A percentile compares a stretch with the other conserved stretches of the same genome.
Evolutionary conservation across 1,140 invertebrate genomes (phyloP).

Genomic region (Lasaia peninsularis): DNA sequence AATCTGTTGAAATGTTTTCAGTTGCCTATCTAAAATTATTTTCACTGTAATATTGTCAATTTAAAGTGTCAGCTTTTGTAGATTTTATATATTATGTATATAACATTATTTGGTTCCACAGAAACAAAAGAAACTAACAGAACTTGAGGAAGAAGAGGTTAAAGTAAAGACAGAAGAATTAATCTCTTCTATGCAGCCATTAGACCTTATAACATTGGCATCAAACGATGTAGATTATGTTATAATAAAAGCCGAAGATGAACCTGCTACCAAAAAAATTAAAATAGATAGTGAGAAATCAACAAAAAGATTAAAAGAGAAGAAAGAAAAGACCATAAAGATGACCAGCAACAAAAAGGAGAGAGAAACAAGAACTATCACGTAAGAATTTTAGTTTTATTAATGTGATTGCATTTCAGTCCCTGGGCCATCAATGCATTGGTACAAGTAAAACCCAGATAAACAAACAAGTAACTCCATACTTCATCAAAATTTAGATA

Average conservation of each 20-base stretch:
- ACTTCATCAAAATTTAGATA: too few relatives aligned
- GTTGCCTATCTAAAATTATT: too few relatives aligned
- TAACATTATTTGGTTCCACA: not conserved
- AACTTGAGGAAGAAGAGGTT: conserved; percentile 24
- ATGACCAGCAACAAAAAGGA: not conserved
- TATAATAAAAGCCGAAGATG: conserved; percentile 35
- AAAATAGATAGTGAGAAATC: conserved; percentile 25
- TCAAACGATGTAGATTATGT: conserved; percentile 55
- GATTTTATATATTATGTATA: too few relatives aligned
- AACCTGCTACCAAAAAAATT: conserved; percentile 8
- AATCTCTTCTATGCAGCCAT: conserved; percentile 36
- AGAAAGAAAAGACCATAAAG: not conserved
- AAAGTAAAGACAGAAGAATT: conserved; percentile 35
- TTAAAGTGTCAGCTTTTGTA: too few relatives aligned
- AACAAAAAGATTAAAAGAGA: not conserved
- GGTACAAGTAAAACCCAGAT: too few relatives aligned
- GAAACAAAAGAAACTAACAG: conserved; percentile 14
- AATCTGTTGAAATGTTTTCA: too few relatives aligned
- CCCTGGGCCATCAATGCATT: too few relatives aligned
- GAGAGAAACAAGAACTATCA: not conserved
- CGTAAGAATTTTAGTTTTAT: not conserved
- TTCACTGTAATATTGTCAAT: too few relatives aligned
- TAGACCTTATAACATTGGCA: conserved; percentile 36
- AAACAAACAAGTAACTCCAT: too few relatives aligned
- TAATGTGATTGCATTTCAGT: too few relatives aligned